A percentile compares a stretch with the other conserved stretches of the same genome.
Evolutionary conservation across 2,888 invertebrate species (phyloP).

Genomic region (Drosophila putrida): DNA sequence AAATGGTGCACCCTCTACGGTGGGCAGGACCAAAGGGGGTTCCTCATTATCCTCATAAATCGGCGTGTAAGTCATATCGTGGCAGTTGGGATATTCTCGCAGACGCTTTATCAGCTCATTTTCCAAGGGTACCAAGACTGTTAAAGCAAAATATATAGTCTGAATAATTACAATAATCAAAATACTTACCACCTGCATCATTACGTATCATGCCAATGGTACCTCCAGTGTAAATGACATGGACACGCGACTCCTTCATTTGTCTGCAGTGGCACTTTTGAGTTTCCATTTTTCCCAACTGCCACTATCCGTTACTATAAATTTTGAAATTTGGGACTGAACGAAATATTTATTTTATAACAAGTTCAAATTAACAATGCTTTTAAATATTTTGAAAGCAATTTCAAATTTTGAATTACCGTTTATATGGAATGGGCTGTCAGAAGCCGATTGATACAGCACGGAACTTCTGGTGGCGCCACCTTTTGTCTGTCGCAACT

Average conservation of each 20-base stretch:
- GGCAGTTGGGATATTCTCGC: conserved; percentile 91
- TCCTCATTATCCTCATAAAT: conserved; percentile 86
- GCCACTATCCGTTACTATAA: neutral
- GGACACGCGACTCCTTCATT: conserved; percentile 87
- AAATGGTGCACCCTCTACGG: conserved; percentile 85
- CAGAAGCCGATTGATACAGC: too few species aligned
- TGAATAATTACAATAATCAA: neutral
- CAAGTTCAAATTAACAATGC: too few species aligned
- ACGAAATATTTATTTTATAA: neutral
- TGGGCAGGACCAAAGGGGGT: conserved; percentile 87
- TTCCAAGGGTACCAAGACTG: conserved; percentile 88
- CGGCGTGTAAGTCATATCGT: conserved; percentile 89
- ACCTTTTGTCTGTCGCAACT: too few species aligned
- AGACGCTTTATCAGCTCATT: conserved; percentile 76
- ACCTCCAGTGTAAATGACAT: conserved; percentile 97
- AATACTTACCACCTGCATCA: conserved; percentile 89
- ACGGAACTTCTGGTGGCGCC: too few species aligned
- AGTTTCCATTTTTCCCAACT: conserved; percentile 7
- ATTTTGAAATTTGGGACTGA: conserved; percentile 2
- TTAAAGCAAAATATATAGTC: neutral
- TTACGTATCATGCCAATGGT: conserved; percentile 97
- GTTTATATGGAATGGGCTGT: too few species aligned
- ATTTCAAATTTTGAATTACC: too few species aligned
- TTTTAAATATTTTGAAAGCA: too few species aligned
- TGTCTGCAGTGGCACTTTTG: neutral